Evolutionary conservation across 2,888 invertebrate species (phyloP).

Genomic region (Diadromus collaris): DNA sequence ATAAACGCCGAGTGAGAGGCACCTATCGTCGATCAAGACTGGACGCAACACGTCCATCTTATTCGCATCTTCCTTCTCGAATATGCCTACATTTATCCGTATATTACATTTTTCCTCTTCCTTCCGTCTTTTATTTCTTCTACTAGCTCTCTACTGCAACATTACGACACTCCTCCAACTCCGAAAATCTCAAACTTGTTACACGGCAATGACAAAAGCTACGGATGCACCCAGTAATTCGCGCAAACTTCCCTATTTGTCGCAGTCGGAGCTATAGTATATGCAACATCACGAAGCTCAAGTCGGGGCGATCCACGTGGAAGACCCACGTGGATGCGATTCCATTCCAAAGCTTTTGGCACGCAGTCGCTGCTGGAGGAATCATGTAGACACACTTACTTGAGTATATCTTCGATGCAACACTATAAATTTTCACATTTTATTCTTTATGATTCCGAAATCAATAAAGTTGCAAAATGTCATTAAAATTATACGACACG

Average conservation of each 20-base stretch:
- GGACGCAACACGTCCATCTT: conserved; percentile 37
- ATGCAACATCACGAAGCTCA: too few species aligned
- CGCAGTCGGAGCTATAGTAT: background rate
- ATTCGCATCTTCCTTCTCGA: conserved; percentile 36
- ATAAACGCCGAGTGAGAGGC: conserved; percentile 70
- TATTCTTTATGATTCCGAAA: too few species aligned
- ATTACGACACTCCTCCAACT: too few species aligned
- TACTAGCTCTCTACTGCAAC: too few species aligned
- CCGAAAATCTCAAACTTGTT: background rate
- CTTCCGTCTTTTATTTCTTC: background rate
- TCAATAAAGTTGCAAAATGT: too few species aligned
- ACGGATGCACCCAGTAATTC: background rate
- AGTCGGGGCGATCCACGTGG: conserved; percentile 63
- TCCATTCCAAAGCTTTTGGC: conserved; percentile 31
- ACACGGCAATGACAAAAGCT: background rate
- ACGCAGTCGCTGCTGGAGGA: conserved; percentile 18
- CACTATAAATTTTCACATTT: too few species aligned
- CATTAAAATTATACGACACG: too few species aligned
- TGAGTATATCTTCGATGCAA: too few species aligned
- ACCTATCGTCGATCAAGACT: conserved; percentile 43
- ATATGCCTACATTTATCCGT: background rate
- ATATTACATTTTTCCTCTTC: background rate
- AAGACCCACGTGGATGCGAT: conserved; percentile 64
- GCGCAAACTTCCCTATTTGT: background rate
- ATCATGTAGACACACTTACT: too few species aligned